Base-by-base conservation (phyloP, 2,113 vertebrate species). In the Halcyon malimbica region DNA sequence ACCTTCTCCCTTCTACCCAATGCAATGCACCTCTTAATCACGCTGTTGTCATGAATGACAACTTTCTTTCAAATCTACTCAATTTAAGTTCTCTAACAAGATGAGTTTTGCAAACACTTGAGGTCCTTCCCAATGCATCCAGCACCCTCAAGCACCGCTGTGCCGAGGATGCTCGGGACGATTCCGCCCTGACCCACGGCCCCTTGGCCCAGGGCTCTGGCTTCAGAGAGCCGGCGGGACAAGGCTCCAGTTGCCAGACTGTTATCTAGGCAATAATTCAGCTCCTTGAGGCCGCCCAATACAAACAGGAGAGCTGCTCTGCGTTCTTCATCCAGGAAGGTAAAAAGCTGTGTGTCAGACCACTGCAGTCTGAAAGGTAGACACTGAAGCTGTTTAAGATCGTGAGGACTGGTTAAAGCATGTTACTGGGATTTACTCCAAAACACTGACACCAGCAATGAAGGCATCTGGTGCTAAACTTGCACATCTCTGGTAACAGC, bases 91-190 rank as follows among this genome's bases (percentile, higher is more conserved):
- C 26, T 57, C 18, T 31, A 39, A 16, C 7, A 26, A 2, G 5
- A 16, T 0, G 16, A 78, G 21, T 10, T 35, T 37, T 26, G 28
- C 65, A 44, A 8, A 15, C 2, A 7, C 18, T 7, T 4, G 51
- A 57, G 10, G 60, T 41, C 11, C 19, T 8, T 2, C 46, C n/a
- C 35, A 56, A 11, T 2, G 4, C 1, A 7, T 15, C 4, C 21
- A 12, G 4, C 21, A 19, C 16, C 21, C 50, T 25, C 13, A 8
- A 35, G 23, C 6, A 33, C 57, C 2, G 1, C 2, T 5, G n/a
- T 2, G 9, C 14, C 11, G 44, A 31, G 15, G 41, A 35, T 9
- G n/a, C 0, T 1, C 10, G 15, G 59, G 26, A 53, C 1, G 1
- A 7, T 5, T 31, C 35, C 13, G 29, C 5, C 41, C 39, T 4